phyloP scores from a whole-genome alignment of 2,113 vertebrate genomes.

The Eurystomus gularis region DNA sequence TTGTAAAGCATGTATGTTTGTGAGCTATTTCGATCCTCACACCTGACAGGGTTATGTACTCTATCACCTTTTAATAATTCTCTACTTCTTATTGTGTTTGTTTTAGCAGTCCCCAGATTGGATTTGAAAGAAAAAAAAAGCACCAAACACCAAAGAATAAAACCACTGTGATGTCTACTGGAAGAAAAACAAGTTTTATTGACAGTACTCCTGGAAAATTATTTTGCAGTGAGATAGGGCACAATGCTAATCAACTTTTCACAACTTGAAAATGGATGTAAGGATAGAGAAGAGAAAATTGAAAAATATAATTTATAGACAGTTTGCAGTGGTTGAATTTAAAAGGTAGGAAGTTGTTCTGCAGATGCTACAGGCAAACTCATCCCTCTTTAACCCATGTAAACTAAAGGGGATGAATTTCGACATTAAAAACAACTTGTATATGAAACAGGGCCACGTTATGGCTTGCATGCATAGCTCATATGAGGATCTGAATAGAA shows the following conservation, averaged over 20 bases:
- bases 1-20: constrained; percentile 42
- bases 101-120: constrained; percentile 38
- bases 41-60: constrained; percentile 62
- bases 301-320: neutral
- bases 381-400: neutral
- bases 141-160: neutral
- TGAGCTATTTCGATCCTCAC: constrained; percentile 41
- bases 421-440: neutral
- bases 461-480: neutral
- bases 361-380: neutral
- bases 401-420: neutral
- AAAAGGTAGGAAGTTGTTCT: neutral
- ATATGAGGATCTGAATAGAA: neutral
- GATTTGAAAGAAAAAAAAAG: neutral
- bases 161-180: neutral
- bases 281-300: neutral
- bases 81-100: constrained; percentile 49
- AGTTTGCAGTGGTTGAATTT: neutral
- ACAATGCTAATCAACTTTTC: neutral
- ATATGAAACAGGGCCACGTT: neutral
- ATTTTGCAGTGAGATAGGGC: neutral
- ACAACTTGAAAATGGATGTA: neutral
- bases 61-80: constrained; percentile 65
- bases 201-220: neutral
- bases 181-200: neutral